Conservation (phyloP, 2,888 invertebrate species). For the Meliscaeva auricollis region DNA sequence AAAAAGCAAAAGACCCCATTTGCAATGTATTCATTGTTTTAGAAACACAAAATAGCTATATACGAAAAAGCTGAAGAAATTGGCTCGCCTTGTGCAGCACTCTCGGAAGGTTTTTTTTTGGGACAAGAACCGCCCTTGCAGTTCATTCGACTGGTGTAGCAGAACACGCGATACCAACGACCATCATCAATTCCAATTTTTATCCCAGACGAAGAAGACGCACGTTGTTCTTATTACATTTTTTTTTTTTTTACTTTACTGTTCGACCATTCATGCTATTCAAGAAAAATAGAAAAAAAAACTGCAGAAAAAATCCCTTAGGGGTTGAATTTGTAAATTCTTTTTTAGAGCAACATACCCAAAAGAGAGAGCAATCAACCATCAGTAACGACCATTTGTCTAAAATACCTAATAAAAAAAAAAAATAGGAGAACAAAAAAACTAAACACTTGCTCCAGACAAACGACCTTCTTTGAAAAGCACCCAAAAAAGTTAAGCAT, state of each 20-base stretch:
- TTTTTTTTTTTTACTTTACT: background rate
- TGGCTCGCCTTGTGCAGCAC: constrained; percentile 46
- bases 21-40: constrained; percentile 73
- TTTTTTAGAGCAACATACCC: background rate
- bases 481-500: constrained; percentile 2
- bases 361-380: constrained; percentile 55
- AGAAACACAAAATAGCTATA: constrained; percentile 45
- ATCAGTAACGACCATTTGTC: constrained; percentile 71
- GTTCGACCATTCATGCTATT: constrained; percentile 50
- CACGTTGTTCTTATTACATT: constrained; percentile 23
- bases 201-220: constrained; percentile 65
- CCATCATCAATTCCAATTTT: constrained; percentile 74
- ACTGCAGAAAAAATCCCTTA: constrained; percentile 16
- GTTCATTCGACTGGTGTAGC: constrained; percentile 52
- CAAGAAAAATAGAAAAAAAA: background rate
- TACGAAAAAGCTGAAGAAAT: constrained; percentile 16
- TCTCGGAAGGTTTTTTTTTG: constrained; percentile 2
- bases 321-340: constrained; percentile 51
- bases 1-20: constrained; percentile 24
- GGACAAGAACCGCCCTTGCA: constrained; percentile 52
- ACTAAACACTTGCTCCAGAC: constrained; percentile 17
- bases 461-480: background rate
- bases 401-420: constrained; percentile 31
- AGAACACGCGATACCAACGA: constrained; percentile 37
- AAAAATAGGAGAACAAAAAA: constrained; percentile 42